phyloP scores from a whole-genome alignment of 2,888 invertebrate species.

The Ophioninae sp. region DNA sequence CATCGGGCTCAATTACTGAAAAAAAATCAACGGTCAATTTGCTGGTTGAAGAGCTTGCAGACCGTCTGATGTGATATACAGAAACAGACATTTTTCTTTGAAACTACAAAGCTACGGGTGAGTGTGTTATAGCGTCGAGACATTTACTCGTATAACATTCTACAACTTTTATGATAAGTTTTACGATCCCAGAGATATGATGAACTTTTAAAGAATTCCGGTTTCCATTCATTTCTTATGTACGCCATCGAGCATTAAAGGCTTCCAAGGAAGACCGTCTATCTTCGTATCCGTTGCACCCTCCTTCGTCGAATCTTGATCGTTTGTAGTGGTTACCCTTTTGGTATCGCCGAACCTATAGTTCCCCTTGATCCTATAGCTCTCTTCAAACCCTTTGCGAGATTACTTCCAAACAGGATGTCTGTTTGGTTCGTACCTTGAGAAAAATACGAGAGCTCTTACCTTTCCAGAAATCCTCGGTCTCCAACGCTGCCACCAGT shows the following conservation, averaged over 20 bases:
- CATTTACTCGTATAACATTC: constrained; percentile 1
- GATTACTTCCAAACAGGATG: neutral
- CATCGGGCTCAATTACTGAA: constrained; percentile 11
- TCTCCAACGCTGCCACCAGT: constrained; percentile 6
- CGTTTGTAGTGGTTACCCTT: constrained; percentile 13
- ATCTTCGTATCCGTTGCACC: neutral
- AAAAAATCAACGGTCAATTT: neutral
- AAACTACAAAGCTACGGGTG: neutral
- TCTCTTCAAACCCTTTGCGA: constrained; percentile 1
- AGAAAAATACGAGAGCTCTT: constrained; percentile 14
- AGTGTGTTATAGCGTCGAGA: constrained; percentile 21
- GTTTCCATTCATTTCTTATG: neutral
- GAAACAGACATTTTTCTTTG: neutral
- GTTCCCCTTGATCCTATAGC: constrained; percentile 4
- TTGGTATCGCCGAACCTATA: constrained; percentile 5
- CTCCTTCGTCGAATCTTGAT: constrained; percentile 2
- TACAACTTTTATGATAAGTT: constrained; percentile 11
- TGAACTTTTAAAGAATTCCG: neutral
- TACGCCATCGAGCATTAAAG: neutral
- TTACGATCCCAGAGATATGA: neutral
- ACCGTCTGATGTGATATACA: neutral
- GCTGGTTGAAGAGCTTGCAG: neutral
- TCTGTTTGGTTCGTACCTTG: neutral
- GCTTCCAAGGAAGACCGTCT: neutral
- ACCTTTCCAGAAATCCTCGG: neutral